These are phyloP conservation scores for Epinotia brunnichana DNA, from an alignment of 2,888 invertebrate genomes.

Conservation along the genomic window DNA sequence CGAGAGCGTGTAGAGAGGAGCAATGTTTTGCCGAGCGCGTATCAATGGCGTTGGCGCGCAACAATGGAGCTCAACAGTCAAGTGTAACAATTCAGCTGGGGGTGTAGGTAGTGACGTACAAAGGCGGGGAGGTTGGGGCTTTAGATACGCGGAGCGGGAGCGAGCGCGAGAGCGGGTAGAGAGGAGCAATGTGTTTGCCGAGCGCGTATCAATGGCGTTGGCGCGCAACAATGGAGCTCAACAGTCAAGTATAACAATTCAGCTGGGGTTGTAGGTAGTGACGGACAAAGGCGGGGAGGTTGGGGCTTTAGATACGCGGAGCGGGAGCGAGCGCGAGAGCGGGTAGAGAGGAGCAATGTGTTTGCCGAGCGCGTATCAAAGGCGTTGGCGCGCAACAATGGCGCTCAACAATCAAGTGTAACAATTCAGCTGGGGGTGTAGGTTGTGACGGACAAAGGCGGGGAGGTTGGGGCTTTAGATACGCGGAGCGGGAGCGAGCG, in stretches of 20 bases:
- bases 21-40: neutral
- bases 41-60: slow-evolving; percentile 19
- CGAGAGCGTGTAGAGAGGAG: slow-evolving; percentile 3
- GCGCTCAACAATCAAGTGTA: slow-evolving; percentile 66
- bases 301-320: neutral
- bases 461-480: slow-evolving; percentile 1
- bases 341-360: slow-evolving; percentile 27
- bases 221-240: slow-evolving; percentile 40
- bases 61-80: slow-evolving; percentile 56
- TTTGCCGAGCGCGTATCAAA: slow-evolving; percentile 36
- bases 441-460: slow-evolving; percentile 64
- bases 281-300: slow-evolving; percentile 60
- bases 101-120: slow-evolving; percentile 62
- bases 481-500: neutral
- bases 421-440: slow-evolving; percentile 61
- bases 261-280: slow-evolving; percentile 55
- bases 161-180: slow-evolving; percentile 21
- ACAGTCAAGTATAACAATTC: slow-evolving; percentile 74
- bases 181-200: neutral
- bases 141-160: neutral
- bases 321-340: neutral
- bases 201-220: slow-evolving; percentile 32
- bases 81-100: slow-evolving; percentile 68
- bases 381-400: slow-evolving; percentile 28
- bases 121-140: slow-evolving; percentile 52